These are phyloP conservation scores for Eupeodes luniger DNA, from an alignment of 2,888 invertebrate genomes.

Conservation along the genomic window DNA sequence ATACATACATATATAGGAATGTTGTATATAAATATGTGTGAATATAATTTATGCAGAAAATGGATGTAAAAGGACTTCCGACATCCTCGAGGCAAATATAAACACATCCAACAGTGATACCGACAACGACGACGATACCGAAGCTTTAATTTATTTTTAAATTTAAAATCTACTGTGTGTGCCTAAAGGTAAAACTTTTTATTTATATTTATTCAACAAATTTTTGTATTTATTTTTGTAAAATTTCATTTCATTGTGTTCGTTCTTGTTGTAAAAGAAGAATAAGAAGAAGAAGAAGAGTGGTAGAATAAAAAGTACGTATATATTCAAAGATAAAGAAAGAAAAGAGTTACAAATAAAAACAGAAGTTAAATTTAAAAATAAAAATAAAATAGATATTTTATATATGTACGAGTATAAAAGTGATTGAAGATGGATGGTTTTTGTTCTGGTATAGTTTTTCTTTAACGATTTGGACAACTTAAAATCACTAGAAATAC, in stretches of 20 bases:
- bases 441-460: conserved; percentile 31
- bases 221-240: neutral
- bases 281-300: conserved; percentile 17
- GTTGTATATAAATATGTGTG: neutral
- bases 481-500: conserved; percentile 46
- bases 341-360: conserved; percentile 19
- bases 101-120: conserved; percentile 6
- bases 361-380: conserved; percentile 20
- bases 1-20: neutral
- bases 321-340: conserved; percentile 9
- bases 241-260: conserved; percentile 72
- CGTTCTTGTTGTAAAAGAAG: conserved; percentile 61
- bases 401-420: conserved; percentile 8
- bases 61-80: conserved; percentile 34
- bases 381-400: conserved; percentile 23
- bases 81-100: conserved; percentile 8
- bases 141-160: conserved; percentile 7
- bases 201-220: neutral
- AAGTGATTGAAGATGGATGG: conserved; percentile 53
- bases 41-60: conserved; percentile 13
- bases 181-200: conserved; percentile 3
- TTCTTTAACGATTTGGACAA: neutral
- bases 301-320: too few relatives aligned
- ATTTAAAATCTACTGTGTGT: conserved; percentile 14
- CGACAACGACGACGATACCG: neutral